phyloP scores from a whole-genome alignment of 92 coral and sea anemone genomes.

The Actinernus sp. region DNA sequence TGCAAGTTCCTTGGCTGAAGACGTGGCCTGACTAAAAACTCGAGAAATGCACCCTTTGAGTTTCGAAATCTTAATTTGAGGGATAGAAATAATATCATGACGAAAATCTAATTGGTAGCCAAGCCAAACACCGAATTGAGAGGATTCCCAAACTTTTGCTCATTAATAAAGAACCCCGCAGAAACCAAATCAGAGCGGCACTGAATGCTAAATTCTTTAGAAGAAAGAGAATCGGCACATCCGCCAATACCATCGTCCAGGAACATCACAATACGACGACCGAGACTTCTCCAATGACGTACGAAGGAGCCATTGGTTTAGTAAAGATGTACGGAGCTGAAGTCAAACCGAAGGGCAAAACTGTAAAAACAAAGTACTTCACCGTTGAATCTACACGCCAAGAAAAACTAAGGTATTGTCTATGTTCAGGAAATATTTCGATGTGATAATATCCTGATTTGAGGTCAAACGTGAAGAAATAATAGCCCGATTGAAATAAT shows the following conservation, averaged over 20 bases:
- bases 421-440: slow-evolving; percentile 28
- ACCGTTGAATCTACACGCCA: slow-evolving; percentile 15
- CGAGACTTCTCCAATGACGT: too few species aligned
- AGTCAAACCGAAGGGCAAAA: slow-evolving; percentile 54
- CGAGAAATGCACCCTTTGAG: slow-evolving; percentile 9
- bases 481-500: slow-evolving; percentile 14
- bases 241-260: too few species aligned
- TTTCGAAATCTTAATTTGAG: slow-evolving; percentile 12
- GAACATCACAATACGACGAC: too few species aligned
- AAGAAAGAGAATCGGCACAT: too few species aligned
- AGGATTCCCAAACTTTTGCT: slow-evolving; percentile 26
- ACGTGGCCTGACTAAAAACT: slow-evolving; percentile 1
- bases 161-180: slow-evolving; percentile 33
- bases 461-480: slow-evolving; percentile 39
- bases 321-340: slow-evolving; percentile 58
- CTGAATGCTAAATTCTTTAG: too few species aligned
- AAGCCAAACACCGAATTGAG: slow-evolving; percentile 11
- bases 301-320: slow-evolving; percentile 22
- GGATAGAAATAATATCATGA: slow-evolving; percentile 5
- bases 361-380: slow-evolving; percentile 24
- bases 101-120: slow-evolving; percentile 20
- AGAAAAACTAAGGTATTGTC: slow-evolving; percentile 41
- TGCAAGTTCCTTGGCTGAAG: slow-evolving; percentile 11
- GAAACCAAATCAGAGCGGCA: too few species aligned
- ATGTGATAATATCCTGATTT: slow-evolving; percentile 54